These are phyloP conservation scores for Ellobius talpinus DNA, from an alignment of 2,113 vertebrate species.

Conservation along the genomic window DNA sequence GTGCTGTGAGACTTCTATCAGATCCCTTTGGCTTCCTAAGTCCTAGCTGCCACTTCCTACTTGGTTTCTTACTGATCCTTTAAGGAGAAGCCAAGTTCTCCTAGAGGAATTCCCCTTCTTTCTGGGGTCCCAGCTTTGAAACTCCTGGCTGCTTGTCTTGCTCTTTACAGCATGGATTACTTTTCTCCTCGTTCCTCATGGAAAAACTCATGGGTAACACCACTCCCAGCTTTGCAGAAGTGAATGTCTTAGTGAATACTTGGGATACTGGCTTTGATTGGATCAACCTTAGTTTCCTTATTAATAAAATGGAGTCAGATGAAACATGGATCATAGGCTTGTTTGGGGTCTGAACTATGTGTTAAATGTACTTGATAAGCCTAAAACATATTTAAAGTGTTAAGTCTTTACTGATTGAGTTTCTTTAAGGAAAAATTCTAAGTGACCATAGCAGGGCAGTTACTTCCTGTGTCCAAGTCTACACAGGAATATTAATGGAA, in stretches of 20 bases:
- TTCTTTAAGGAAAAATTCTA: neutral
- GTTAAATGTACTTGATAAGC: slow-evolving; percentile 29
- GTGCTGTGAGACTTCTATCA: neutral
- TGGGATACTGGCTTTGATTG: neutral
- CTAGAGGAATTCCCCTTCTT: neutral
- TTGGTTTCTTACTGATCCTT: slow-evolving; percentile 31
- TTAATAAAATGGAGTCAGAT: neutral
- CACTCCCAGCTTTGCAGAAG: neutral
- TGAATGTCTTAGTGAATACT: neutral
- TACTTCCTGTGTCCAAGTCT: neutral
- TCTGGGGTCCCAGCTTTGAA: slow-evolving; percentile 45
- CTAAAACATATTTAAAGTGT: slow-evolving; percentile 17
- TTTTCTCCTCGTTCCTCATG: neutral
- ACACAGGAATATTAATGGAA: neutral
- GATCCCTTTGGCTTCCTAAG: neutral
- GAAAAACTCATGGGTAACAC: neutral
- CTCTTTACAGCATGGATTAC: neutral
- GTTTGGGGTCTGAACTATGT: slow-evolving; percentile 12
- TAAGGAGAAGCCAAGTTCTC: neutral
- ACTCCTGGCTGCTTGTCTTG: neutral
- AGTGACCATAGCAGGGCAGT: neutral
- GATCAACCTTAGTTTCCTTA: neutral
- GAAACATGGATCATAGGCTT: neutral
- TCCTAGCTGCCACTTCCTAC: neutral
- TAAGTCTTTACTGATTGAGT: slow-evolving; percentile 3